Evolutionary conservation across 1,140 invertebrate species (phyloP), one percentile per base, ranked within the genome.

Genomic region (Tetramorium parvispinum): DNA sequence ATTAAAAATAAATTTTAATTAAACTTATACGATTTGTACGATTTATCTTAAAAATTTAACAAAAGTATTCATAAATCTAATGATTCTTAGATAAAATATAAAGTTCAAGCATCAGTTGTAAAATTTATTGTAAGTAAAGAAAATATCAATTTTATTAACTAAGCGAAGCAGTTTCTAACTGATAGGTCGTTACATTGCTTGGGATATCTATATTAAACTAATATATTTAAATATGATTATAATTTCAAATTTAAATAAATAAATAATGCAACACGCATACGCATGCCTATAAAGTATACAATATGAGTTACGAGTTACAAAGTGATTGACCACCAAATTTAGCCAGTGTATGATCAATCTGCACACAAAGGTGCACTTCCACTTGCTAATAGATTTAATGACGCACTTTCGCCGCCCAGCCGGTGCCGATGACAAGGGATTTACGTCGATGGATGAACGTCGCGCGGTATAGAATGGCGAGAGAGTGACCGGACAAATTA

Each of bases 401-500:
- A 43, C 11, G 55, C 51, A 76, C 82, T 85, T 73, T 88, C 40
- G 63, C 55, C 8, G 77, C 37, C 37, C 51, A 53, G 40, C 37
- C 10, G 32, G 37, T 37, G n/a, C n/a, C 13, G 13, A 75, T 24
- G 37, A 61, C 49, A n/a, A 55, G 51, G 49, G 40, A 81, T 55
- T 57, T 46, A 81, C 10, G 65, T 16, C 21, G 51, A 16, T 27
- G 59, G 53, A 87, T 16, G 55, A 87, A 85, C 57, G 53, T 85
- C 86, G 70, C 77, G 85, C 78, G 85, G 85, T 40, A 83, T 43
- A 49, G 21, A 78, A 59, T 63, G 13, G 81, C 43, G 27, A 59
- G 61, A 87, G 79, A 81, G 81, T 21, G 71, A 63, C 49, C 63
- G 70, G 76, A 92, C 89, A 92, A 92, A 93, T 93, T 90, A 92